phyloP scores from a whole-genome alignment of 2,113 vertebrate species.

The Lamprotornis superbus region DNA sequence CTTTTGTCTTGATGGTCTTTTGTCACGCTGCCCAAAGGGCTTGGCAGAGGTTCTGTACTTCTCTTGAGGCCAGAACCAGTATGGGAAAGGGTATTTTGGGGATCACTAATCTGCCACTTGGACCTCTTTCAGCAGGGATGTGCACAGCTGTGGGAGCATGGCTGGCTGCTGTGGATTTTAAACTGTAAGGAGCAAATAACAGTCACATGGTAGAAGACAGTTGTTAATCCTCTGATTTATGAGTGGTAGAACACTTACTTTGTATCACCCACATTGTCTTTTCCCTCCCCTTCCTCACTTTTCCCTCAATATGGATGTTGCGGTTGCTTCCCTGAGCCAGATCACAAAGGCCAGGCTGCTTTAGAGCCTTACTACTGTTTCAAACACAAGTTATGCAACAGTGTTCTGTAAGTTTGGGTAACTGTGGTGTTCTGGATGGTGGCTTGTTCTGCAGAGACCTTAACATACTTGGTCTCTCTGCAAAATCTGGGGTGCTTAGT shows the following conservation, averaged over 20 bases:
- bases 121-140: background rate
- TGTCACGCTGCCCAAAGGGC: background rate
- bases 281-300: background rate
- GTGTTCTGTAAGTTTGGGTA: background rate
- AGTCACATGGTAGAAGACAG: background rate
- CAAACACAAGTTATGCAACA: constrained; percentile 14
- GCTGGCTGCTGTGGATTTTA: background rate
- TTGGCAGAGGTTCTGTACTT: background rate
- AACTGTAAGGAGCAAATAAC: background rate
- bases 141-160: background rate
- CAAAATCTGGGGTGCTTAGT: background rate
- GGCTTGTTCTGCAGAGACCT: background rate
- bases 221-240: background rate
- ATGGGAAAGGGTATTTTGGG: background rate
- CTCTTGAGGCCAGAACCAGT: background rate
- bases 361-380: constrained; percentile 3
- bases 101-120: background rate
- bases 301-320: background rate
- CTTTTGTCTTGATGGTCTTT: background rate
- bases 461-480: background rate
- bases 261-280: background rate
- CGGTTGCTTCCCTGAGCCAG: background rate
- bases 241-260: background rate
- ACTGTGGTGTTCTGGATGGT: background rate
- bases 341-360: background rate